Base-by-base conservation (phyloP, 2,797 vertebrate species). In the Accipiter badius region DNA sequence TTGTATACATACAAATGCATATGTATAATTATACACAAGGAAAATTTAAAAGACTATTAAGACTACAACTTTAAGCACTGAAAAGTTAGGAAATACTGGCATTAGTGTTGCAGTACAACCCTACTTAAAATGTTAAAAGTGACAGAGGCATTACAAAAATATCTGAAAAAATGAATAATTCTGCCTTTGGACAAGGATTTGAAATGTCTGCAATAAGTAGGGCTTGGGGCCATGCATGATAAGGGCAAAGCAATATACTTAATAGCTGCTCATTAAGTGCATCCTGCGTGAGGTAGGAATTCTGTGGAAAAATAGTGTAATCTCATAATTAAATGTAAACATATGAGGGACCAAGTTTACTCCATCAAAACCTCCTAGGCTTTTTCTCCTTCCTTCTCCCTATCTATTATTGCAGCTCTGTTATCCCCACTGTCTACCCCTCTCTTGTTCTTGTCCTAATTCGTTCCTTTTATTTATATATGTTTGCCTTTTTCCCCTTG, bases 191-290 rank as follows among this genome's bases (percentile, higher is more conserved):
- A 78, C 4, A 17, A 87, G 54, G 44, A 90, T 76, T 61, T 89
- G 66, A 88, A 94, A 90, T 47, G 62, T 40, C 80, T 95, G 42
- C 54, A 92, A 7, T 33, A 90, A 70, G 55, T 2, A 87, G 42
- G 25, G 66, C 82, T 92, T 76, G 26, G 28, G 76, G 82, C 77
- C 80, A 89, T 50, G 35, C 21, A 65, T 82, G 94, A 95, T 95
- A 96, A 93, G 50, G 50, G 54, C 47, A 95, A 89, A 72, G 69
- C 82, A 93, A 87, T 59, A 73, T 73, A 90, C 79, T 95, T 88
- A 97, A 95, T 80, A 95, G 77, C 83, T 93, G 88, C 70, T 97
- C 77, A 89, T 95, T 95, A 96, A 89, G 26, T 82, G 67, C 44
- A 92, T 90, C 57, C 85, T 90, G 89, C 10, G 0, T 82, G 89